phyloP scores from a whole-genome alignment of 1,140 invertebrate genomes.

The Mactra quadrangularis region DNA sequence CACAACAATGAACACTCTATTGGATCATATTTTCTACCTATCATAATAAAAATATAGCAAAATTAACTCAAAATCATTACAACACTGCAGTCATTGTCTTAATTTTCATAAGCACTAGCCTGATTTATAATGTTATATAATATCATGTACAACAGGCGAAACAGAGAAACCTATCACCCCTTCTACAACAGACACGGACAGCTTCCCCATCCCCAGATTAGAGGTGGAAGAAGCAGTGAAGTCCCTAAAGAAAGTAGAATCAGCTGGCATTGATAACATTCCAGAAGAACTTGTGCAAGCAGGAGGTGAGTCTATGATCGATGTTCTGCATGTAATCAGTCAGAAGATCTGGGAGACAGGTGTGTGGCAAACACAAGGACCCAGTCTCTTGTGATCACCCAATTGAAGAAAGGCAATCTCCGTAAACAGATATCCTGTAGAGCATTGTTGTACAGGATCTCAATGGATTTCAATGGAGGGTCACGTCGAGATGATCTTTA shows the following conservation, averaged over 20 bases:
- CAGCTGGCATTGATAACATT: conserved; percentile 62
- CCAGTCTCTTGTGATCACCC: conserved; percentile 58
- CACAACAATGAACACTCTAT: conserved; percentile 69
- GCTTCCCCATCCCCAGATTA: too few species aligned
- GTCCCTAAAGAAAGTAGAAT: conserved; percentile 58
- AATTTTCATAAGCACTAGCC: too few species aligned
- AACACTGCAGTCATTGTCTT: too few species aligned
- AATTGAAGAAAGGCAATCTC: conserved; percentile 65
- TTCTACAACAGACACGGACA: too few species aligned
- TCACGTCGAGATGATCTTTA: too few species aligned
- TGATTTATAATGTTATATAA: too few species aligned
- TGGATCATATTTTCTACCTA: conserved; percentile 73
- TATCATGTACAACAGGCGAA: too few species aligned
- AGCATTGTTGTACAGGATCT: too few species aligned
- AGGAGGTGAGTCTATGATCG: conserved; percentile 26
- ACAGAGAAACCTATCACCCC: too few species aligned
- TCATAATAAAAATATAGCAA: conserved; percentile 7
- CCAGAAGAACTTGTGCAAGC: conserved; percentile 55
- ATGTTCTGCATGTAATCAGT: conserved; percentile 19
- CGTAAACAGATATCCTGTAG: too few species aligned
- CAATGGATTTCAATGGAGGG: too few species aligned
- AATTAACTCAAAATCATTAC: not conserved
- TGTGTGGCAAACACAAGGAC: conserved; percentile 56
- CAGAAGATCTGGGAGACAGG: conserved; percentile 50
- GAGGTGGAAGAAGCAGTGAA: conserved; percentile 62